These are phyloP conservation scores for Huso huso DNA, from an alignment of 2,797 vertebrate genomes.

Conservation along the genomic window DNA sequence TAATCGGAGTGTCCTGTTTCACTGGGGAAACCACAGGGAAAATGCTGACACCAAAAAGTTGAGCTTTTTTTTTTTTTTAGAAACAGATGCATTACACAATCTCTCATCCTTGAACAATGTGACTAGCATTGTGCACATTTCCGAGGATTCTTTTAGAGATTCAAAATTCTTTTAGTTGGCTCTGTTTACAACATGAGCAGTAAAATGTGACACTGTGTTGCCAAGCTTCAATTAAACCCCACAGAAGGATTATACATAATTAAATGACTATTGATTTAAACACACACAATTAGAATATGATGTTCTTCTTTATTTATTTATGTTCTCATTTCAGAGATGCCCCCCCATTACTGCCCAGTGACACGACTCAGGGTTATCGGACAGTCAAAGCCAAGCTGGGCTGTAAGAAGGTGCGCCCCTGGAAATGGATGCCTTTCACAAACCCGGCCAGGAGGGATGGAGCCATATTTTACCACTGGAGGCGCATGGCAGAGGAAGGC, in stretches of 20 bases:
- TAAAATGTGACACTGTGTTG: no score
- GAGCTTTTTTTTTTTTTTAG: no score
- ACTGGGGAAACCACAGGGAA: neutral
- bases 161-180: no score
- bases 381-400: slow-evolving; percentile 96
- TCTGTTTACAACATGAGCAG: no score
- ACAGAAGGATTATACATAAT: no score
- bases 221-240: no score
- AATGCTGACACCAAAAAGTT: neutral
- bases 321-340: slow-evolving; percentile 68
- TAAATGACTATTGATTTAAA: no score
- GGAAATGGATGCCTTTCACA: slow-evolving; percentile 98
- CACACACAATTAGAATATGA: no score
- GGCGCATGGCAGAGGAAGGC: slow-evolving; percentile 89
- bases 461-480: slow-evolving; percentile 96
- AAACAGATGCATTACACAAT: no score
- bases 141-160: neutral
- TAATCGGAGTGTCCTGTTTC: neutral
- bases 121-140: no score
- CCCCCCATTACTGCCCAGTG: slow-evolving; percentile 88
- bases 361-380: slow-evolving; percentile 94
- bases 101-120: no score
- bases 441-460: slow-evolving; percentile 95
- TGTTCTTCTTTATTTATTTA: no score
- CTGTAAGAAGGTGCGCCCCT: slow-evolving; percentile 94